A percentile compares a stretch with the other conserved stretches of the same genome.
phyloP scores from a whole-genome alignment of 1,140 invertebrate species.

The Harlomillsia oculata region DNA sequence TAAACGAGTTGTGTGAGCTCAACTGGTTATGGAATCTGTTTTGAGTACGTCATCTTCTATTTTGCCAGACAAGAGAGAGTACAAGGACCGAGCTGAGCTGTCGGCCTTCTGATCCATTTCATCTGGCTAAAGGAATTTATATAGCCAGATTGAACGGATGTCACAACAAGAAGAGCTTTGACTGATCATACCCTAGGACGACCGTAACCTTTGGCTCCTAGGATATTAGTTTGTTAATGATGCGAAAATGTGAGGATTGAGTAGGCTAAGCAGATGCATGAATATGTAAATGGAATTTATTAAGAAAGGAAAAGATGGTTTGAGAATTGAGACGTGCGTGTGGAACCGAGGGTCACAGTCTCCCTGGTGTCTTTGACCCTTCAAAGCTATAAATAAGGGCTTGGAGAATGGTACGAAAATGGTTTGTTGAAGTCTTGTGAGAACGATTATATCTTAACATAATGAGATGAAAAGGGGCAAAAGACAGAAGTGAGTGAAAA shows the following conservation, averaged over 20 bases:
- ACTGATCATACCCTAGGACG: background rate
- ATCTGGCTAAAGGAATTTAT: background rate
- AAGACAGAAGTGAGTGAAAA: too few species aligned
- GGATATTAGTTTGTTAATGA: background rate
- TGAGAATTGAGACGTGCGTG: background rate
- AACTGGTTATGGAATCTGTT: too few species aligned
- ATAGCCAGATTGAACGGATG: background rate
- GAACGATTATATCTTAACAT: too few species aligned
- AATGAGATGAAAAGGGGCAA: too few species aligned
- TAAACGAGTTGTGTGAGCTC: background rate
- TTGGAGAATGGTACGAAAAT: too few species aligned
- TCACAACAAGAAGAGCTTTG: background rate
- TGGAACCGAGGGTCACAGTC: constrained; percentile 1
- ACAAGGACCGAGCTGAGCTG: background rate
- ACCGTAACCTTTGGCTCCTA: background rate
- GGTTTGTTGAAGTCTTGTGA: too few species aligned
- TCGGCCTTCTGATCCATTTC: background rate
- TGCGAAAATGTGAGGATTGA: background rate
- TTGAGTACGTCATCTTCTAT: too few species aligned
- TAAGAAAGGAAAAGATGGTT: background rate
- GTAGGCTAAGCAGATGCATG: background rate
- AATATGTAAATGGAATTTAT: background rate
- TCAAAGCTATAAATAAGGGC: too few species aligned
- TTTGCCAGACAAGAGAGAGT: background rate
- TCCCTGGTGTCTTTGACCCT: too few species aligned